phyloP scores from a whole-genome alignment of 1,140 invertebrate genomes.

The Teleogryllus occipitalis region DNA sequence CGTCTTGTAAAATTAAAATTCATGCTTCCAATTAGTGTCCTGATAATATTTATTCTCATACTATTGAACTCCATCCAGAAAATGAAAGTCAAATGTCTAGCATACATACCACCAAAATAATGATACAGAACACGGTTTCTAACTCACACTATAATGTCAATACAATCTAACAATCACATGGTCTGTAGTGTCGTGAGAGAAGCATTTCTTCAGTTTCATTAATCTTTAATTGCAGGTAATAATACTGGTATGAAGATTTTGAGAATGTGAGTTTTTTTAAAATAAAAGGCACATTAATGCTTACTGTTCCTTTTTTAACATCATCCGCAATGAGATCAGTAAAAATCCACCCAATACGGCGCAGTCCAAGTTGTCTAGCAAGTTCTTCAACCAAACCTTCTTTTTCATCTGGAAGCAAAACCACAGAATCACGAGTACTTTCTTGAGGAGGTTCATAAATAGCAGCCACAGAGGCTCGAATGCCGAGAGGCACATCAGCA shows the following conservation, averaged over 20 bases:
- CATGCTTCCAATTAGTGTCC: no score
- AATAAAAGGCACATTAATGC: conserved; percentile 28
- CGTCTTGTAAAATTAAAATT: no score
- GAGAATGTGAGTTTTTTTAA: background rate
- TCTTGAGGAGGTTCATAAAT: conserved; percentile 98
- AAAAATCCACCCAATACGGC: conserved; percentile 95
- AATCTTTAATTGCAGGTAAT: background rate
- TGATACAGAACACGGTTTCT: no score
- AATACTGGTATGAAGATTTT: background rate
- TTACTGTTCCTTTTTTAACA: conserved; percentile 76
- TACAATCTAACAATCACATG: no score
- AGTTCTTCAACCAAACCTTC: conserved; percentile 65
- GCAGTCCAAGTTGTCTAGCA: conserved; percentile 70
- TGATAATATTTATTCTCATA: no score
- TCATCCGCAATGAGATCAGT: conserved; percentile 92
- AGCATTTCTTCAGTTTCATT: no score
- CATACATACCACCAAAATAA: no score
- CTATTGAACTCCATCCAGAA: no score
- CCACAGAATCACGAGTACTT: conserved; percentile 59
- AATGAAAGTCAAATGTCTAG: no score
- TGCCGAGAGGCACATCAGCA: conserved; percentile 89
- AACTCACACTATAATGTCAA: no score
- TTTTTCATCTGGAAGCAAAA: conserved; percentile 64
- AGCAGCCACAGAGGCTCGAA: conserved; percentile 85
- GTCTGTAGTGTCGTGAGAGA: no score